Base-by-base conservation (phyloP, 2,888 invertebrate genomes). In the Pseudococcus viburni region DNA sequence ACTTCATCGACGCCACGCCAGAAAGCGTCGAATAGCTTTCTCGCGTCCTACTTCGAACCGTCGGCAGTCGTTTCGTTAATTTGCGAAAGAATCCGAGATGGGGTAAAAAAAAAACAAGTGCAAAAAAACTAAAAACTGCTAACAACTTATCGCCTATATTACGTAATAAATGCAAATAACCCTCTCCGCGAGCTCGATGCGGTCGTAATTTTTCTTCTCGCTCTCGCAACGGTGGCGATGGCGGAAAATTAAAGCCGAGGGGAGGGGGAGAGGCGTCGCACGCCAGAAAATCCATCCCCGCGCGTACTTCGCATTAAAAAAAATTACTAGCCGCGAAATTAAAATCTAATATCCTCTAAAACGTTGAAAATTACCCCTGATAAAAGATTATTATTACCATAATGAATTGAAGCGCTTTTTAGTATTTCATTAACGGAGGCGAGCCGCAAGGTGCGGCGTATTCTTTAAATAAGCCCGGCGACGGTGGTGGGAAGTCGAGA, bases 351-450 rank as follows among this genome's bases (percentile, higher is more conserved):
- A 80, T 80, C 42, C 80, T 80, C 80, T 80, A 42, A 42, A 80
- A 80, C 42, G 42, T 73, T 42, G 80, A 80, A 80, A 80, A 80
- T 80, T 80, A 80, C 80, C 80, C 80, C 80, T 26, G 80, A 42
- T 80, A 80, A 80, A 80, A 80, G 80, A 80, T 80, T 80, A 80
- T 80, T 80, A 80, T 80, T 80, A 80, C 80, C 68, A 80, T 80
- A 80, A 80, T 80, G 80, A 80, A 80, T 80, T 80, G 22, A 80
- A 80, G 80, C 80, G 42, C 68, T 42, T 80, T 80, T 80, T 80
- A 59, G 59, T 80, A 80, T 80, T 80, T 80, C 80, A 80, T 80
- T 80, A 80, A 42, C 42, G 2, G 42, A 5, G 42, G 59, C 7
- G n/a, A 8, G 19, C n/a, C n/a, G 19, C 9, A 19, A 12, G 55